Evolutionary conservation across 2,113 vertebrate species (phyloP), one percentile per base, ranked within the genome.

Genomic region (Heterochromis multidens): DNA sequence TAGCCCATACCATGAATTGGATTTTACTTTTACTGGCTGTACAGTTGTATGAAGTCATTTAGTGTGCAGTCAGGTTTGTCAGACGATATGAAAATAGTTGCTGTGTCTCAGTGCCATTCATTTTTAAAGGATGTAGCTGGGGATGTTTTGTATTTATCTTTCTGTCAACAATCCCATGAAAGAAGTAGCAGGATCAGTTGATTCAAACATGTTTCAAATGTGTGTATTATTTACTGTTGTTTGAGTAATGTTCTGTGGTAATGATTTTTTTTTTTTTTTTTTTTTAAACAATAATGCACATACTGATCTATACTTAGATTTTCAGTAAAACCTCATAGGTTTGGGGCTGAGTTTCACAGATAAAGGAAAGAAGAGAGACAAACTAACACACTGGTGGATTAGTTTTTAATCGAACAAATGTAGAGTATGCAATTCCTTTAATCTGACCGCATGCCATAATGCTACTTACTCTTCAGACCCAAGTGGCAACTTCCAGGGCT

Each of bases 1-100:
- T 91, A 88, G 85, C 81, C 61, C 35, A 2, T 87, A 37, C 82
- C 74, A 77, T 82, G 61, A 81, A 93, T 91, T 88, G 56, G 7
- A 88, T 84, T 80, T 74, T 80, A 80, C 74, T 37, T 76, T 81
- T 23, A 85, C 35, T 31, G 57, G 79, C 31, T 3, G 1, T 57
- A 12, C 80, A 7, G 82, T 74, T 43, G 60, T 86, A 67, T 72
- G 63, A 59, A 87, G 83, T 54, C 29, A 87, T 86, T 67, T 16
- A 2, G 33, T 87, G 31, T 54, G 37, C 86, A 78, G 82, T 61
- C 25, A 12, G 81, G 40, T 82, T 27, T 31, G 70, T 86, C 29
- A 1, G 37, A 37, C 63, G 61, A 83, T 77, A 21, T 4, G 33
- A 84, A 67, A 52, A 49, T 23, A 57, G 29, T 25, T 33, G 23